phyloP scores from a whole-genome alignment of 2,888 invertebrate genomes.

The Cyrtodaria siliqua region DNA sequence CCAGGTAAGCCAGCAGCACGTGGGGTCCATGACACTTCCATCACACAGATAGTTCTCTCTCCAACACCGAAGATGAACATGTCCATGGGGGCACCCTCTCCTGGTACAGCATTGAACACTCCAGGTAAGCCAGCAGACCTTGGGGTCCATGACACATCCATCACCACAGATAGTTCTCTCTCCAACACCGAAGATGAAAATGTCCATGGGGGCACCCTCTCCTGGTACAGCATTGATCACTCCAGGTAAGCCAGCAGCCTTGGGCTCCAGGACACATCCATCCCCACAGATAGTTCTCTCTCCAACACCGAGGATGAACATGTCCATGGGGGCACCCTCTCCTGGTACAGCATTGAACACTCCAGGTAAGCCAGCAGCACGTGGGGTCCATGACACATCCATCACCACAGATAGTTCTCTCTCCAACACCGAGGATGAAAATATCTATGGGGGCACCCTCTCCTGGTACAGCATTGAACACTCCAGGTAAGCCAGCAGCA shows the following conservation, averaged over 20 bases:
- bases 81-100: slow-evolving; percentile 75
- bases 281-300: slow-evolving; percentile 76
- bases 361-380: slow-evolving; percentile 74
- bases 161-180: too few species aligned
- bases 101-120: slow-evolving; percentile 76
- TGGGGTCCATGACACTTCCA: background rate
- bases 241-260: slow-evolving; percentile 81
- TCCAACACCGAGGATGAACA: slow-evolving; percentile 64
- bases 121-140: slow-evolving; percentile 72
- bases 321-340: slow-evolving; percentile 73
- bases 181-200: too few species aligned
- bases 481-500: slow-evolving; percentile 74
- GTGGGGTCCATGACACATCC: slow-evolving; percentile 76
- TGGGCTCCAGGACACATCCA: slow-evolving; percentile 73
- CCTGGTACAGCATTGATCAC: slow-evolving; percentile 78
- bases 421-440: slow-evolving; percentile 67
- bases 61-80: slow-evolving; percentile 58
- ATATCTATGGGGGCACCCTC: slow-evolving; percentile 71
- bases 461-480: slow-evolving; percentile 77
- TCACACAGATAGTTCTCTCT: background rate
- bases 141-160: too few species aligned
- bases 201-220: slow-evolving; percentile 73
- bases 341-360: slow-evolving; percentile 78
- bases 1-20: slow-evolving; percentile 71
- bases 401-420: slow-evolving; percentile 74